Evolutionary conservation across 1,140 invertebrate species (phyloP), one percentile per base, ranked within the genome.

Genomic region (Zophobas atratus): DNA sequence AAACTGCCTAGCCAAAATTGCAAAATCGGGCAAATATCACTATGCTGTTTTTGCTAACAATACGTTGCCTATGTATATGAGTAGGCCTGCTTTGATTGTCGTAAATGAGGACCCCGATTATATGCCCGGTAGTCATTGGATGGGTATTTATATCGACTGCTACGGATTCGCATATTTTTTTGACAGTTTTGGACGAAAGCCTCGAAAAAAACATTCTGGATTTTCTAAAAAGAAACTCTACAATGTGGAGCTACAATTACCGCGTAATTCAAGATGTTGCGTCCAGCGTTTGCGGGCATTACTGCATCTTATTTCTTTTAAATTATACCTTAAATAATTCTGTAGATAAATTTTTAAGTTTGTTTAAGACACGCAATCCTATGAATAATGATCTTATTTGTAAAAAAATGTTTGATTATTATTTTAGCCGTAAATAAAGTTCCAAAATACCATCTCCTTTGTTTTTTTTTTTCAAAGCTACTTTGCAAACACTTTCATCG

Each of bases 261-360:
- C 4, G 5, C 0, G 34, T 4, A 70, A 70, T 67, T 67, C 63
- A 70, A 70, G 63, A 70, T 41, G 5, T 70, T 39, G 8, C 35
- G 3, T 70, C 63, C 8, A 70, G 8, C 5, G 63, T 48, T 8
- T 70, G 63, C 5, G 63, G 63, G 2, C 35, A 70, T 38, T 70
- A 70, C 63, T 70, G 63, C 35, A 8, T 20, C 2, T 63, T 63
- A 63, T 63, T 63, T 63, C 57, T 63, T n/a, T 63, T 63, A 41
- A 70, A 70, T 33, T 70, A 70, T 39, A 33, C 39, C 2, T 6
- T 33, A 33, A 34, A 34, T 1, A 35, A 6, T 3, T 33, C 20
- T 35, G 32, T 56, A 5, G 55, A 56, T 56, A 33, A 56, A 33
- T 56, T 56, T 56, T 34, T 56, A 0, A 56, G 34, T 20, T 32